Evolutionary conservation across 2,113 vertebrate genomes (phyloP).

Genomic region (Todiramphus chloris): DNA sequence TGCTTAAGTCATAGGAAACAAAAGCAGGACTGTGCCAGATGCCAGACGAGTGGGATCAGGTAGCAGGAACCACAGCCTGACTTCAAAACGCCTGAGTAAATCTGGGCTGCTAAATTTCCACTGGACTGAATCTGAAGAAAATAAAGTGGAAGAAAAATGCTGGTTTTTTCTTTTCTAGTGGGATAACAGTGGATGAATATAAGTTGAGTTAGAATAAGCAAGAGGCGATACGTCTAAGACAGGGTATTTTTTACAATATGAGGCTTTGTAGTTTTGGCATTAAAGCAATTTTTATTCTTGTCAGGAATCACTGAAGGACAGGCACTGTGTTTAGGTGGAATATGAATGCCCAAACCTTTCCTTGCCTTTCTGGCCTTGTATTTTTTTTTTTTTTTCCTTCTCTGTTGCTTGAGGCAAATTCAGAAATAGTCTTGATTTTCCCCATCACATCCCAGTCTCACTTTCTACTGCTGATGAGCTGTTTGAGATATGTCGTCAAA

Average conservation of each 20-base stretch:
- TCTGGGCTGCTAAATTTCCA: conserved; percentile 43
- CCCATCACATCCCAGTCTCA: neutral
- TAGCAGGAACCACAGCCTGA: conserved; percentile 55
- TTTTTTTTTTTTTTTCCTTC: neutral
- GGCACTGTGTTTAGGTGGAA: neutral
- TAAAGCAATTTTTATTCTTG: conserved; percentile 19
- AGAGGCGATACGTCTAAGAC: neutral
- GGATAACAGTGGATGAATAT: neutral
- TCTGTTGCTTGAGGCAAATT: neutral
- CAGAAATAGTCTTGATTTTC: neutral
- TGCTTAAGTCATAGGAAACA: conserved; percentile 65
- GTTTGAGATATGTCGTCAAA: neutral
- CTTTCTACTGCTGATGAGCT: neutral
- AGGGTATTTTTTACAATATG: neutral
- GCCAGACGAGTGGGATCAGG: conserved; percentile 67
- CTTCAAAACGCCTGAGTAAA: conserved; percentile 50
- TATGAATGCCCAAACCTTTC: neutral
- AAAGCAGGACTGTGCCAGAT: conserved; percentile 66
- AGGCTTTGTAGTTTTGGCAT: neutral
- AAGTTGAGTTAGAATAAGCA: conserved; percentile 1
- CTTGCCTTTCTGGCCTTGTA: neutral
- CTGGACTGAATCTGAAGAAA: conserved; percentile 27
- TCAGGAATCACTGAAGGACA: neutral
- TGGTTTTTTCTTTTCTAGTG: neutral
- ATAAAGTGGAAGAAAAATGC: neutral